Percentiles rank a stretch among this genome's conserved stretches.
These are phyloP conservation scores for Hyppa rectilinea DNA, from an alignment of 2,888 invertebrate genomes.

Conservation along the genomic window DNA sequence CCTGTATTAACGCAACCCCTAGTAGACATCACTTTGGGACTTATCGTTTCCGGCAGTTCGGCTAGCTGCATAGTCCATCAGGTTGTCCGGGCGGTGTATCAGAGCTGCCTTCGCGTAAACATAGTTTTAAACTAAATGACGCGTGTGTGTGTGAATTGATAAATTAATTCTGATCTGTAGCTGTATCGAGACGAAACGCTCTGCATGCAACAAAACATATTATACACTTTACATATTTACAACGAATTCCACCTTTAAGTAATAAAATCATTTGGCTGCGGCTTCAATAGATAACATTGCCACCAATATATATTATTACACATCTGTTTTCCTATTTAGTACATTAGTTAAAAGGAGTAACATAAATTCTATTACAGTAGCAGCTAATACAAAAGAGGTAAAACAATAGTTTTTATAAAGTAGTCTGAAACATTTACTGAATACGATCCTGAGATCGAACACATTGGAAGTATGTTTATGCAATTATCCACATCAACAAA, in stretches of 20 bases:
- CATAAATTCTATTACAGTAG: slow-evolving; percentile 8
- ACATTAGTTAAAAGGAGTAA: slow-evolving; percentile 16
- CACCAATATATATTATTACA: slow-evolving; percentile 40
- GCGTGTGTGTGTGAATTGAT: neutral
- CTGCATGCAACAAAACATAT: slow-evolving; percentile 40
- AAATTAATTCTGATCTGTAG: slow-evolving; percentile 1
- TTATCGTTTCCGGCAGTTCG: neutral
- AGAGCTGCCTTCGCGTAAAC: neutral
- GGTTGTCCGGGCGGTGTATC: neutral
- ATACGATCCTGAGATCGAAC: neutral
- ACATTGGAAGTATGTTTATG: slow-evolving; percentile 17
- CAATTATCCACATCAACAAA: slow-evolving; percentile 33
- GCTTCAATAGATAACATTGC: slow-evolving; percentile 34
- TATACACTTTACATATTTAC: slow-evolving; percentile 69
- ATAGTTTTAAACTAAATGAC: slow-evolving; percentile 2
- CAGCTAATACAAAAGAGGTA: neutral
- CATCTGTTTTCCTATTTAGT: slow-evolving; percentile 26
- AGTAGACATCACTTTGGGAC: neutral
- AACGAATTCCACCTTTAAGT: slow-evolving; percentile 64
- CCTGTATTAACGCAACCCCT: slow-evolving; percentile 21
- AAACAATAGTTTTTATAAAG: slow-evolving; percentile 5
- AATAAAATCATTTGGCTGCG: slow-evolving; percentile 48
- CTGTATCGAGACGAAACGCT: slow-evolving; percentile 24
- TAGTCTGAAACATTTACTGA: slow-evolving; percentile 13
- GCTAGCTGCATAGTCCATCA: too few species aligned